Conservation (phyloP, 2,888 invertebrate species). For the Drosophila eohydei region DNA sequence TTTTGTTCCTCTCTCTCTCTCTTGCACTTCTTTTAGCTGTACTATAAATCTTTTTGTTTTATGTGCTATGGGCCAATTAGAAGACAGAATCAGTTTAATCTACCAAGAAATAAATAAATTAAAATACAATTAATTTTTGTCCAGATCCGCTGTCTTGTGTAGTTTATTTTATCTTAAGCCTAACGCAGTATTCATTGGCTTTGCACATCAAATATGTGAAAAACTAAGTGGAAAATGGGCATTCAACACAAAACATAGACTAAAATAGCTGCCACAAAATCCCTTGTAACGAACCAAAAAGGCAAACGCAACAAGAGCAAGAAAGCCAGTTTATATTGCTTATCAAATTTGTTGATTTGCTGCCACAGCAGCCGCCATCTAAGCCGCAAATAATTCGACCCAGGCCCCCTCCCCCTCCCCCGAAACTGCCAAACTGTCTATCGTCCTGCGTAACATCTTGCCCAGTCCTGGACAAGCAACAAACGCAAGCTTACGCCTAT, state of each 20-base stretch:
- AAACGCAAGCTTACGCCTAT: conserved; percentile 60
- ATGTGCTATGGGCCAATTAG: not conserved
- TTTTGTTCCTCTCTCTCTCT: not conserved
- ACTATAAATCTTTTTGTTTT: not conserved
- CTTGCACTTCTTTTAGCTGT: not conserved
- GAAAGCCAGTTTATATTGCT: conserved; percentile 70
- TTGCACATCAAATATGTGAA: conserved; percentile 30
- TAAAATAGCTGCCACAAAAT: conserved; percentile 55
- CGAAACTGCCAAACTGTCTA: not conserved
- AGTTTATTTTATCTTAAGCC: conserved; percentile 29
- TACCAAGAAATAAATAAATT: conserved; percentile 9
- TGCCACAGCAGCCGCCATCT: conserved; percentile 64
- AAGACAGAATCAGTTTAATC: not conserved
- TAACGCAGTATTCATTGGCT: conserved; percentile 14
- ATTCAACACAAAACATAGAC: conserved; percentile 31
- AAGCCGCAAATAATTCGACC: conserved; percentile 75
- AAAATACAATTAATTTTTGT: conserved; percentile 26
- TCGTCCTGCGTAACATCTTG: not conserved
- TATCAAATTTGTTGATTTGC: conserved; percentile 81
- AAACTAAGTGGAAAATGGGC: conserved; percentile 30
- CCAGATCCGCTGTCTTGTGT: conserved; percentile 11
- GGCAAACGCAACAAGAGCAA: conserved; percentile 28
- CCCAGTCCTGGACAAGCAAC: conserved; percentile 31
- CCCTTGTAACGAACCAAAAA: conserved; percentile 58
- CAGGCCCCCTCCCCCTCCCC: not conserved